Evolutionary conservation across 2,888 invertebrate species (phyloP), one percentile per base, ranked within the genome.

Genomic region (Drosophila neoperkinsi): DNA sequence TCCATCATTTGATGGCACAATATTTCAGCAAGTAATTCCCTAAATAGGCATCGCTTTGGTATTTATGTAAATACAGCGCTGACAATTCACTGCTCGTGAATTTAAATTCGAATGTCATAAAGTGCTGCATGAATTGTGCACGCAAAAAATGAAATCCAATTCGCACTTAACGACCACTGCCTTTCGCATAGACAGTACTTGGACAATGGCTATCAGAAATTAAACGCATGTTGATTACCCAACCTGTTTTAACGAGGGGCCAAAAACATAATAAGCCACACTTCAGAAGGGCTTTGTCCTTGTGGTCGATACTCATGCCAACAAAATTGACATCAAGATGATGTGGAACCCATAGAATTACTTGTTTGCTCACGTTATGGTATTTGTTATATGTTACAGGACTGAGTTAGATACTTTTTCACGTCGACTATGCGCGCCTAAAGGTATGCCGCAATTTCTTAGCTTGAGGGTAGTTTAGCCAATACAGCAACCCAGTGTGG

Each of bases 31-130:
- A 74, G 61, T 79, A 74, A 81, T 74, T 78, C 82, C 66, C 63
- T 41, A 70, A 79, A 79, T 79, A 66, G 74, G 56, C 79, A 71
- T 56, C 56, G 52, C 63, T 21, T 60, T 78, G 64, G 63, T 52
- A 81, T 78, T 81, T 73, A 73, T 28, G 55, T 53, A 36, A 57
- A 65, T 21, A 65, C 21, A 59, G 64, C 50, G 25, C 33, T 16
- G 58, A 36, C 59, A 71, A 71, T 77, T 79, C 55, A 61, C 46
- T 61, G 68, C 66, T 60, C 58, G 58, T 56, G 67, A 80, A 80
- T 77, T 77, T 58, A 68, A 88, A 88, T 83, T 74, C 71, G 62
- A 88, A 74, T 80, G 72, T 70, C 71, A 73, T 82, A 75, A 78
- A 72, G 64, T 70, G 52, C 43, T 38, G 58, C 64, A 71, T 77